Conservation (phyloP, 2,888 invertebrate genomes). For the Scaeva pyrastri region DNA sequence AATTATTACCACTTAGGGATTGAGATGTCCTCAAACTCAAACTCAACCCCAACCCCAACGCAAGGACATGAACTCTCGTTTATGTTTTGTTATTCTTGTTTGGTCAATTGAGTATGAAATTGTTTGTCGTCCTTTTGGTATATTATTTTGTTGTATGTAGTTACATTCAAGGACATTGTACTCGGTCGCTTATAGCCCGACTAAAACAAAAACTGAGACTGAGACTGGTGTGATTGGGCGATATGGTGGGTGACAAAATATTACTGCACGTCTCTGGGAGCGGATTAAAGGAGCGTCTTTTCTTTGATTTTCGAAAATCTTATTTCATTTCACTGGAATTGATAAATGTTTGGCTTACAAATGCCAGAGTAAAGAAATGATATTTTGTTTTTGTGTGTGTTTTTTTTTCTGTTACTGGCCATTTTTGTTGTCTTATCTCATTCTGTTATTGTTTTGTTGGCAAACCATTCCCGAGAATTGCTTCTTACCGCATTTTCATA, state of each 20-base stretch:
- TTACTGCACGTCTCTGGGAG: neutral
- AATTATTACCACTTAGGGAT: slow-evolving; percentile 32
- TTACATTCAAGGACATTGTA: neutral
- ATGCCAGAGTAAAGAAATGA: slow-evolving; percentile 28
- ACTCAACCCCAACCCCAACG: neutral
- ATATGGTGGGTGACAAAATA: neutral
- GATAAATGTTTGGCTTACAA: slow-evolving; percentile 51
- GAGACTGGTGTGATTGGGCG: no score
- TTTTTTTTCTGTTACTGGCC: neutral
- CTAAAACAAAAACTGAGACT: no score
- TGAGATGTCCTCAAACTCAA: slow-evolving; percentile 1
- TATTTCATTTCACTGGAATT: neutral
- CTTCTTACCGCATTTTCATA: slow-evolving; percentile 4
- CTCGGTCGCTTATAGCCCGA: neutral
- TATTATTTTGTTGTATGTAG: neutral
- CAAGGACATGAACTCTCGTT: neutral
- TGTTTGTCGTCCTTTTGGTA: neutral
- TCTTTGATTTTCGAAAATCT: neutral
- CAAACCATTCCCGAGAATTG: slow-evolving; percentile 8
- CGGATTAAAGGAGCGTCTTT: neutral
- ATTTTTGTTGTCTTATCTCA: no score
- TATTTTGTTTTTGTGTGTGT: neutral
- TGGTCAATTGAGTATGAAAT: slow-evolving; percentile 15
- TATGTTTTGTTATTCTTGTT: neutral
- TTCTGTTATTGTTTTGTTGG: neutral